Evolutionary conservation across 2,888 invertebrate species (phyloP).

Genomic region (Diaphora mendica): DNA sequence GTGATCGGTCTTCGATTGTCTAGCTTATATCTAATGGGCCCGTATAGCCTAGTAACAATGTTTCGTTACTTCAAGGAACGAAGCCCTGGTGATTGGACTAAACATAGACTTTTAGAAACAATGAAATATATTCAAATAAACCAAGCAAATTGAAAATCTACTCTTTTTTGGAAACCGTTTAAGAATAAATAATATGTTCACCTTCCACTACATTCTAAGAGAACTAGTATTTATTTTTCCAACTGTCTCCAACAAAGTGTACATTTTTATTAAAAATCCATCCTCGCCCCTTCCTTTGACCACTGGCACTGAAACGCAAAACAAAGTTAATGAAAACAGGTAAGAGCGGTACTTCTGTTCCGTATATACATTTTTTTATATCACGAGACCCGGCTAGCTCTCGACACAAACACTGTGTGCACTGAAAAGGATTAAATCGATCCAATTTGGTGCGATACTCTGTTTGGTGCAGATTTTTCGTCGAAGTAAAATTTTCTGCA

Average conservation of each 20-base stretch:
- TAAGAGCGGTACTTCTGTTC: constrained; percentile 21
- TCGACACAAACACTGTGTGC: constrained; percentile 49
- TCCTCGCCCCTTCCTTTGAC: constrained; percentile 20
- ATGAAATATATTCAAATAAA: background rate
- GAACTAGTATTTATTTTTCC: background rate
- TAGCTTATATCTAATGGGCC: too few species aligned
- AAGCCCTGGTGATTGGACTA: too few species aligned
- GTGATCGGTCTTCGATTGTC: too few species aligned
- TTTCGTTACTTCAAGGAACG: too few species aligned
- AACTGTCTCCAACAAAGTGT: background rate
- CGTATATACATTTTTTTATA: constrained; percentile 30
- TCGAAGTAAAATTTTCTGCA: constrained; percentile 19
- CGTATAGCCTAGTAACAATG: too few species aligned
- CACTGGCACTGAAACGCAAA: constrained; percentile 17
- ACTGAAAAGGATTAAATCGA: constrained; percentile 59
- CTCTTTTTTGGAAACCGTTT: background rate
- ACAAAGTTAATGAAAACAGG: constrained; percentile 34
- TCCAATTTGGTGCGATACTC: constrained; percentile 48
- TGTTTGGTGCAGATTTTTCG: constrained; percentile 47
- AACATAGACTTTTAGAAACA: too few species aligned
- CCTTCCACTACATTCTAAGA: background rate
- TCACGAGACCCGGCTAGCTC: constrained; percentile 35
- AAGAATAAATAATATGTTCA: background rate
- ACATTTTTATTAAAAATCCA: constrained; percentile 15
- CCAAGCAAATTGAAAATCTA: too few species aligned